A percentile compares a stretch with the other conserved stretches of the same genome.
Conservation (phyloP, 2,113 vertebrate species). For the Amphiprion percula region DNA sequence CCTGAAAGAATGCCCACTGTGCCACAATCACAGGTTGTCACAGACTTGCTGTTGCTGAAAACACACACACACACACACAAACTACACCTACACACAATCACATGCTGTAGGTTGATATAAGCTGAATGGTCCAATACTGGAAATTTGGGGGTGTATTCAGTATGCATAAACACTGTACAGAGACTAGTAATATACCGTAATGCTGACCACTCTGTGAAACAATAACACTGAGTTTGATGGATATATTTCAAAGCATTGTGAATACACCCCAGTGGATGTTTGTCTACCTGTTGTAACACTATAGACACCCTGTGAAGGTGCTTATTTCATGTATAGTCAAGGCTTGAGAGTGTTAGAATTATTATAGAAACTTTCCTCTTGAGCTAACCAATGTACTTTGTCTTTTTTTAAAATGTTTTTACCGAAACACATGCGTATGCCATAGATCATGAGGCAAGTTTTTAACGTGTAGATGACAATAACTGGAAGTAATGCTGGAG, state of each 20-base stretch:
- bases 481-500: conserved; percentile 43
- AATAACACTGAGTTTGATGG: conserved; percentile 46
- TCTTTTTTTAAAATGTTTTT: conserved; percentile 74
- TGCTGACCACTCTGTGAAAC: conserved; percentile 57
- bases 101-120: conserved; percentile 67
- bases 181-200: conserved; percentile 53
- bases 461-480: conserved; percentile 63
- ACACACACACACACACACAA: conserved; percentile 56
- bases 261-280: conserved; percentile 68
- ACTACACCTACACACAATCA: conserved; percentile 54
- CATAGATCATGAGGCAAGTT: conserved; percentile 47
- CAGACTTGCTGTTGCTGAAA: conserved; percentile 54
- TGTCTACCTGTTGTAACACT: conserved; percentile 67
- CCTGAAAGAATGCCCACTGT: conserved; percentile 60
- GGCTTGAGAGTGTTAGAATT: conserved; percentile 64
- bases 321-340: conserved; percentile 67
- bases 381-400: conserved; percentile 63
- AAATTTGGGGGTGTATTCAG: conserved; percentile 62
- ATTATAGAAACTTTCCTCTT: conserved; percentile 67
- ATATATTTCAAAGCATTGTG: conserved; percentile 52
- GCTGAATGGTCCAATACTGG: conserved; percentile 70
- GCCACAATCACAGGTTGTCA: conserved; percentile 32
- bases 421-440: conserved; percentile 66
- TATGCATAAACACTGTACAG: conserved; percentile 63
- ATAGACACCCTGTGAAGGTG: conserved; percentile 63